These are phyloP conservation scores for Meandrusa payeni DNA, from an alignment of 2,888 invertebrate genomes.

Conservation along the genomic window DNA sequence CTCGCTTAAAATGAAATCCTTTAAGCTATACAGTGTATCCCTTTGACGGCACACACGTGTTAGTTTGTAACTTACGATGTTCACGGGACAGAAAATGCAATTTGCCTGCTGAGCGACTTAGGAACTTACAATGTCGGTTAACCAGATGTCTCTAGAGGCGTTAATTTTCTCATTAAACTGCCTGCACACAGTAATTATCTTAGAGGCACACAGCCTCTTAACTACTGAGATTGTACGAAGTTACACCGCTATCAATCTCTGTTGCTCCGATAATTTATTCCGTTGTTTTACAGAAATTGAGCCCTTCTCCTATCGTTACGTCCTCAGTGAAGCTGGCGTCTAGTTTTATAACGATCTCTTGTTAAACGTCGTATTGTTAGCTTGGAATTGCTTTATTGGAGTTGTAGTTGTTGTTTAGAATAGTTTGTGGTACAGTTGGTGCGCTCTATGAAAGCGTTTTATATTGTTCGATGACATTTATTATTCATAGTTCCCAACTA, in stretches of 20 bases:
- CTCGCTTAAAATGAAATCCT: too few relatives aligned
- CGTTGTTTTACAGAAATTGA: constrained; percentile 12
- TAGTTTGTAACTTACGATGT: not conserved
- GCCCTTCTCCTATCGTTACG: constrained; percentile 3
- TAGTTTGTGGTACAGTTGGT: constrained; percentile 21
- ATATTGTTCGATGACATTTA: constrained; percentile 15
- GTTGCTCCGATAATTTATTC: constrained; percentile 10
- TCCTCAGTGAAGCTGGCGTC: constrained; percentile 13
- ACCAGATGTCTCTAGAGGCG: constrained; percentile 23
- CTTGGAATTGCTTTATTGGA: constrained; percentile 26
- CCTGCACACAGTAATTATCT: constrained; percentile 26
- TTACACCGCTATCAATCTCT: constrained; percentile 5
- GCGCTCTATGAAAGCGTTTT: constrained; percentile 16
- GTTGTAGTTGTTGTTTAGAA: constrained; percentile 19
- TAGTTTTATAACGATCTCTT: constrained; percentile 28
- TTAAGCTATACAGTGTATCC: too few relatives aligned
- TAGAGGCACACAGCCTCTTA: constrained; percentile 12
- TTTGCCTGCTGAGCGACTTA: constrained; percentile 16
- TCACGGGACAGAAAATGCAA: constrained; percentile 14
- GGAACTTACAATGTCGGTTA: constrained; percentile 15
- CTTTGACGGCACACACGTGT: too few relatives aligned
- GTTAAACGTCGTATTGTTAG: constrained; percentile 23
- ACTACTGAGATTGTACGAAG: constrained; percentile 12
- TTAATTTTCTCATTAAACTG: constrained; percentile 28
- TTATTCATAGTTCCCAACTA: constrained; percentile 10